Evolutionary conservation across 2,797 vertebrate genomes (phyloP).

Genomic region (Ctenosaura bakeri): DNA sequence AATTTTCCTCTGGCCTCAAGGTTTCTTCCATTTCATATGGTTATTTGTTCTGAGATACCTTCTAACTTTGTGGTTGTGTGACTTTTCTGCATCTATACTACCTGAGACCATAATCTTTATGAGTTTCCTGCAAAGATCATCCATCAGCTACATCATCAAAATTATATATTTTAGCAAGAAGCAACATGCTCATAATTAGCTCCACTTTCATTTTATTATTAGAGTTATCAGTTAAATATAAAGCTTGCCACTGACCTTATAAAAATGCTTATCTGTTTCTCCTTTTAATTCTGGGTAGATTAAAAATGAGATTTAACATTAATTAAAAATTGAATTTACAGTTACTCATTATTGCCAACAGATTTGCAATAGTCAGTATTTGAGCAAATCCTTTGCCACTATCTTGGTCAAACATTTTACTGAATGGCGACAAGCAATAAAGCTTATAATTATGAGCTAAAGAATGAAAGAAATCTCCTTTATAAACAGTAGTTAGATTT

Average conservation of each 20-base stretch:
- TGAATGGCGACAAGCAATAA: constrained; percentile 59
- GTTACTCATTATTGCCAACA: constrained; percentile 62
- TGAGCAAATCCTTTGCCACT: constrained; percentile 41
- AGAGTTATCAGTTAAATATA: constrained; percentile 72
- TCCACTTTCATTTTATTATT: constrained; percentile 61
- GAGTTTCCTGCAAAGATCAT: constrained; percentile 52
- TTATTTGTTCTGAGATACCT: constrained; percentile 24
- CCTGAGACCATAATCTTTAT: constrained; percentile 44
- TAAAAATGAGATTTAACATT: constrained; percentile 71
- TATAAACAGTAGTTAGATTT: constrained; percentile 14
- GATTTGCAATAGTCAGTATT: constrained; percentile 35
- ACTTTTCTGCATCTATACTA: background rate
- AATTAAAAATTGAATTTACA: constrained; percentile 73
- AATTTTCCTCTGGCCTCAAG: background rate
- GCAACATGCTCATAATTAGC: constrained; percentile 58
- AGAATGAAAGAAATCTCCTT: constrained; percentile 9
- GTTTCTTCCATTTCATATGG: constrained; percentile 39
- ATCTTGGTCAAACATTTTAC: constrained; percentile 52
- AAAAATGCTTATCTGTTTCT: constrained; percentile 71
- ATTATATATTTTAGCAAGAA: constrained; percentile 60
- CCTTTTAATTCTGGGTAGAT: constrained; percentile 70
- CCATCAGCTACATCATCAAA: constrained; percentile 62
- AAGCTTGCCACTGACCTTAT: constrained; percentile 69
- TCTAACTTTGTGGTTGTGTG: background rate
- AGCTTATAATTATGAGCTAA: constrained; percentile 37